phyloP scores from a whole-genome alignment of 2,888 invertebrate genomes.

The Rhogogaster chlorosoma region DNA sequence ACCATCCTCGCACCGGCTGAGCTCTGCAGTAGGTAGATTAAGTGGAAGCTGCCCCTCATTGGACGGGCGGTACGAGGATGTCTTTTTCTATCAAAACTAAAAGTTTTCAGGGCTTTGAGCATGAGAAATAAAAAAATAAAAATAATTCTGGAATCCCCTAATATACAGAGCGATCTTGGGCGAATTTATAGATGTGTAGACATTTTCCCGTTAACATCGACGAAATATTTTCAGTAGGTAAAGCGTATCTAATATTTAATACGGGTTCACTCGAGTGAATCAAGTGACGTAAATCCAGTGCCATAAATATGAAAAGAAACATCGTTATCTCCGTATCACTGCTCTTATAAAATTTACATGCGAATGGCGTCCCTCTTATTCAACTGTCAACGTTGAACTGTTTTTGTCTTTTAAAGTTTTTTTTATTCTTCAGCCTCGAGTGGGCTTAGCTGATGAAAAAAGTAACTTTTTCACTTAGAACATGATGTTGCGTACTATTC shows the following conservation, averaged over 20 bases:
- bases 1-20: no score
- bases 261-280: neutral
- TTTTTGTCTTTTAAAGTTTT: neutral
- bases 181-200: no score
- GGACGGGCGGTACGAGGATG: no score
- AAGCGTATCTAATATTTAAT: neutral
- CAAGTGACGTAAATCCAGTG: conserved; percentile 24
- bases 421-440: neutral
- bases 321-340: neutral
- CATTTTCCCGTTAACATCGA: neutral
- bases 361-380: conserved; percentile 14
- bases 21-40: no score
- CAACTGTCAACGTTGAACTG: conserved; percentile 1
- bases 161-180: no score
- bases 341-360: conserved; percentile 21
- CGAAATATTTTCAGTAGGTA: neutral
- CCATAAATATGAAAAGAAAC: conserved; percentile 30
- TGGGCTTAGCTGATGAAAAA: conserved; percentile 10
- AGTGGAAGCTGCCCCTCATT: no score
- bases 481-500: neutral
- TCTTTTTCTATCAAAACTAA: no score
- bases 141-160: no score
- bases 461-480: neutral
- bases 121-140: no score
- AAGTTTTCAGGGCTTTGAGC: no score